A percentile compares a stretch with the other conserved stretches of the same genome.
Conservation (phyloP, 1,140 invertebrate genomes). For the Phenacoccus solenopsis region DNA sequence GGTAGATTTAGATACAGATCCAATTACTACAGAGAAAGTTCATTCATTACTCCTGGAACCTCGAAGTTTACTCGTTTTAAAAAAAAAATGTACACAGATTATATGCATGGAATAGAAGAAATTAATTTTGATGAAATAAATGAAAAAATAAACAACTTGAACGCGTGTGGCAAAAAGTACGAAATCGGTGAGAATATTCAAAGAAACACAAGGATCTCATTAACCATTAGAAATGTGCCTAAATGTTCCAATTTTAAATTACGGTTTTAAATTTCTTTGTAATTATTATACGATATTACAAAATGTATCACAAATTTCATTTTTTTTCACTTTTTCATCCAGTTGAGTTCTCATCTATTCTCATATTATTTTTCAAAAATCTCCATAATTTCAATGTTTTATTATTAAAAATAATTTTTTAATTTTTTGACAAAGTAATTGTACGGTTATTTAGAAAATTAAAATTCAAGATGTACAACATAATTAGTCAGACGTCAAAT, state of each 20-base stretch:
- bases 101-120: constrained; percentile 83
- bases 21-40: constrained; percentile 28
- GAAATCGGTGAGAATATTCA: constrained; percentile 41
- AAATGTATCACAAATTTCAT: too few species aligned
- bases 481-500: too few species aligned
- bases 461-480: too few species aligned
- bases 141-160: constrained; percentile 50
- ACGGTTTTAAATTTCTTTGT: constrained; percentile 26
- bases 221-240: constrained; percentile 89
- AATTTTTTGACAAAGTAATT: too few species aligned
- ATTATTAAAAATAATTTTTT: too few species aligned
- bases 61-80: constrained; percentile 74
- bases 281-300: not conserved
- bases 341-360: too few species aligned
- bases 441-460: too few species aligned
- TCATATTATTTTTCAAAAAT: too few species aligned
- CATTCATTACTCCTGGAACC: constrained; percentile 64
- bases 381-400: too few species aligned
- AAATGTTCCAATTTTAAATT: constrained; percentile 61
- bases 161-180: constrained; percentile 43
- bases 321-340: too few species aligned
- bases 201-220: constrained; percentile 64
- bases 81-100: constrained; percentile 71
- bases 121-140: constrained; percentile 52
- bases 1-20: not conserved